Evolutionary conservation across 2,888 invertebrate species (phyloP), one percentile per base, ranked within the genome.

Genomic region (Suillia variegata): DNA sequence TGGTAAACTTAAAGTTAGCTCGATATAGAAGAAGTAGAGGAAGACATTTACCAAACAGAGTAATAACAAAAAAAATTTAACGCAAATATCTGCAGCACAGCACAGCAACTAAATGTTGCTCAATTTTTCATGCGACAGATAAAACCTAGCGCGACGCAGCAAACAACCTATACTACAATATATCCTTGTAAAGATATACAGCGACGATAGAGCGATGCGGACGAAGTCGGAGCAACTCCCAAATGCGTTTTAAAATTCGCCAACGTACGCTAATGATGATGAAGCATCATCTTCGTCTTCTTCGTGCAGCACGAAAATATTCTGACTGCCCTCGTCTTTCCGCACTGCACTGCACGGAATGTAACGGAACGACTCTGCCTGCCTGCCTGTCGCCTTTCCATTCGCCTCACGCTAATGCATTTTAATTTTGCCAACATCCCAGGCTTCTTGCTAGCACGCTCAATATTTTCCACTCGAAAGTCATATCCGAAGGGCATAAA

Each of bases 391-490:
- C 51, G 53, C 42, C 10, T 62, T 31, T n/a, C 6, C 6, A 8
- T 18, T 20, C 45, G 5, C 20, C 45, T 6, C 45, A 45, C 20
- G 45, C 45, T 45, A 45, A 45, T 45, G 45, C 45, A 45, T 45
- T 45, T 45, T 45, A 45, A 45, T 45, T 45, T 45, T 38, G 4
- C 38, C 38, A n/a, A n/a, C 38, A n/a, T 38, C 38, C 38, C 15
- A n/a, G 6, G 38, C n/a, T 38, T 8, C 12, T 13, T 38, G 18
- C 20, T 18, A 3, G 20, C 47, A 34, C 52, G 24, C 24, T 49
- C 56, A 59, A 51, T 59, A 59, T 56, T 56, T 59, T 53, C 34
- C 31, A 52, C 56, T 59, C 59, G 52, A 56, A 59, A 54, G 47
- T 59, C 48, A 56, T 56, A 52, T 48, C 56, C 59, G 47, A 56